Conservation (phyloP, 64 coral and sea anemone species). For the Acropora yongei region DNA sequence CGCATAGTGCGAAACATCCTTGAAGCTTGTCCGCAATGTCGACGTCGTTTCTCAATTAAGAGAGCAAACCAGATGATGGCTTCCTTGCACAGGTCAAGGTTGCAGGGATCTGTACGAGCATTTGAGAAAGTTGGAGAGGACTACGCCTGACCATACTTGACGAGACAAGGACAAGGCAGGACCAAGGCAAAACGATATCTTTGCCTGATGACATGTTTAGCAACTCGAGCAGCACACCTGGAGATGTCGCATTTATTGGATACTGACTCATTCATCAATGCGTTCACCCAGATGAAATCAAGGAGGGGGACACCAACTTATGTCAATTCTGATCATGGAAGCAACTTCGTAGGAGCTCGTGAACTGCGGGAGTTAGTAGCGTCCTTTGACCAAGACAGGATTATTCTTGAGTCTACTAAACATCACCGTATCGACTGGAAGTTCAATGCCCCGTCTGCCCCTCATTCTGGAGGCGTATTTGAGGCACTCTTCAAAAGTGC, state of each 20-base stretch:
- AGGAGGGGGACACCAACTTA: slow-evolving; percentile 29
- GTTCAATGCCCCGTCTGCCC: slow-evolving; percentile 27
- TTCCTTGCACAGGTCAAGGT: slow-evolving; percentile 23
- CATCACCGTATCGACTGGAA: slow-evolving; percentile 14
- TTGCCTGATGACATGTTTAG: slow-evolving; percentile 14
- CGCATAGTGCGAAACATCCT: slow-evolving; percentile 29
- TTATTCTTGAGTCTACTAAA: background rate
- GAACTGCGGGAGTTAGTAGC: slow-evolving; percentile 22
- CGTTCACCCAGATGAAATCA: slow-evolving; percentile 28
- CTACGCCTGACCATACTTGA: slow-evolving; percentile 22
- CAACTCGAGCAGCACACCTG: slow-evolving; percentile 11
- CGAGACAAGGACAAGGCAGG: slow-evolving; percentile 48
- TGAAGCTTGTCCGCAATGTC: slow-evolving; percentile 39
- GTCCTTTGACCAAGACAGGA: slow-evolving; percentile 19
- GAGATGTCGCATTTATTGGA: slow-evolving; percentile 30
- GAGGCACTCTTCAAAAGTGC: slow-evolving; percentile 56
- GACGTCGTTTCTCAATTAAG: slow-evolving; percentile 26
- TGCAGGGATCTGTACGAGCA: slow-evolving; percentile 4
- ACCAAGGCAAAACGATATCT: slow-evolving; percentile 30
- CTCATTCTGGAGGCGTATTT: background rate
- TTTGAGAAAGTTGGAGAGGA: no score
- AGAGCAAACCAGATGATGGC: slow-evolving; percentile 52
- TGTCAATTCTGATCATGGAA: slow-evolving; percentile 33
- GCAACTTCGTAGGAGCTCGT: slow-evolving; percentile 24
- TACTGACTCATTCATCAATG: slow-evolving; percentile 22